Base-by-base conservation (phyloP, 2,113 vertebrate species). In the Sinosuthora webbiana region DNA sequence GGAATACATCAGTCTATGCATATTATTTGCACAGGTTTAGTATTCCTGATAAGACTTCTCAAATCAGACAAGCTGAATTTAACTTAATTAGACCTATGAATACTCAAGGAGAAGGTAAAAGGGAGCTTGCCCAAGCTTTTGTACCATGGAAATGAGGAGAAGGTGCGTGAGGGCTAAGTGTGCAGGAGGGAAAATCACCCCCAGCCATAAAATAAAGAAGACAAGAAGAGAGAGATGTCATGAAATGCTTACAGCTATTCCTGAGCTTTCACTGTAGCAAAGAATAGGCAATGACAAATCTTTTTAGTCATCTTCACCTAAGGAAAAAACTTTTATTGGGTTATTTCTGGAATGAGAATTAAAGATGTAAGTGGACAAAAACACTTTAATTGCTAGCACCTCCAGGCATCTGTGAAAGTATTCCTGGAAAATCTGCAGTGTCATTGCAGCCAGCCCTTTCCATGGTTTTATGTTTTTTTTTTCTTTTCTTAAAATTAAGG, bases 21-120 rank as follows among this genome's bases (percentile, higher is more conserved):
- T 97, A 92, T 96, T 97, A 94, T 97, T 97, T 98, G 92, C 95
- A 88, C 92, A 96, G 95, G 95, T 96, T 98, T 98, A 97, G 76
- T 96, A 95, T 97, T 97, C 76, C 94, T 97, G 95, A 98, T 97
- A 97, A 97, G 95, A 71, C 81, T 97, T 95, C 92, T 97, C 67
- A 95, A 96, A 97, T 98, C 94, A 97, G 93, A 97, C 74, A 82
- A 94, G 65, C 84, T 95, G 95, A 96, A 97, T 94, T 96, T 96
- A 97, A 96, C 96, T 94, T 97, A 97, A 97, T 97, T 98, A 97
- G 95, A 96, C 94, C 87, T 94, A 65, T 64, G 91, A 97, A 97
- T 96, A 90, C 85, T 96, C 37, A 35, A 92, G 71, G 53, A 86
- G 69, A 89, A 96, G 75, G 96, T 93, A 96, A 97, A 97, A 96